Evolutionary conservation across 2,888 invertebrate genomes (phyloP).

Genomic region (Macropis europaea): DNA sequence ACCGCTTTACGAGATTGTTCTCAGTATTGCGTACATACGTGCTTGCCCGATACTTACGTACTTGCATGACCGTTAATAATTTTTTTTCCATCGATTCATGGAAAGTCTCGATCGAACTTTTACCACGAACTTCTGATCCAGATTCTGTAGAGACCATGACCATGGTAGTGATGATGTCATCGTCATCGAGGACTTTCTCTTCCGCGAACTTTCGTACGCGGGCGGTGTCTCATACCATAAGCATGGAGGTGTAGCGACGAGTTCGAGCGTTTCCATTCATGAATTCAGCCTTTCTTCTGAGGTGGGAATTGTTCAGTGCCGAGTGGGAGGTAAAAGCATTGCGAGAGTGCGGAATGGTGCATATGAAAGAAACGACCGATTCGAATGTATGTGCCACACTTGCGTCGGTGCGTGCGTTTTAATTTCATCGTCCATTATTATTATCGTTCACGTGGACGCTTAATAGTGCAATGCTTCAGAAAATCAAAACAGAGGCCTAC

Average conservation of each 20-base stretch:
- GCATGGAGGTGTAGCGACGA: constrained; percentile 31
- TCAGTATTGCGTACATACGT: not conserved
- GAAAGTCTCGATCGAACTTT: constrained; percentile 47
- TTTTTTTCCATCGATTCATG: constrained; percentile 33
- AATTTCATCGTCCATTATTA: constrained; percentile 2
- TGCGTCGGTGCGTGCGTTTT: constrained; percentile 1
- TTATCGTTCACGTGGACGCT: not conserved
- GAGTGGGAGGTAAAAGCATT: constrained; percentile 55
- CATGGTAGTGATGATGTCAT: constrained; percentile 72
- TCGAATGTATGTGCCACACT: not conserved
- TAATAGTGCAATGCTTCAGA: not conserved
- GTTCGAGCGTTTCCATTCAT: constrained; percentile 58
- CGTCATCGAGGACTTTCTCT: constrained; percentile 71
- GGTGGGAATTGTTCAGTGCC: constrained; percentile 52
- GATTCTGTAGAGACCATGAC: constrained; percentile 69
- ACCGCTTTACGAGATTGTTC: constrained; percentile 11
- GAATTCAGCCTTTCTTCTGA: constrained; percentile 52
- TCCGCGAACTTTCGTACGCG: constrained; percentile 68
- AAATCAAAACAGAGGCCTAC: not conserved
- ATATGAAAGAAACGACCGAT: constrained; percentile 19
- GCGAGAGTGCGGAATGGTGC: constrained; percentile 28
- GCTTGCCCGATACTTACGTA: not conserved
- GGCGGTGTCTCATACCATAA: constrained; percentile 33
- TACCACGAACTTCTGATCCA: constrained; percentile 49
- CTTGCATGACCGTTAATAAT: not conserved